These are phyloP conservation scores for Actinostola sp. DNA, from an alignment of 92 coral and sea anemone species.

Conservation along the genomic window DNA sequence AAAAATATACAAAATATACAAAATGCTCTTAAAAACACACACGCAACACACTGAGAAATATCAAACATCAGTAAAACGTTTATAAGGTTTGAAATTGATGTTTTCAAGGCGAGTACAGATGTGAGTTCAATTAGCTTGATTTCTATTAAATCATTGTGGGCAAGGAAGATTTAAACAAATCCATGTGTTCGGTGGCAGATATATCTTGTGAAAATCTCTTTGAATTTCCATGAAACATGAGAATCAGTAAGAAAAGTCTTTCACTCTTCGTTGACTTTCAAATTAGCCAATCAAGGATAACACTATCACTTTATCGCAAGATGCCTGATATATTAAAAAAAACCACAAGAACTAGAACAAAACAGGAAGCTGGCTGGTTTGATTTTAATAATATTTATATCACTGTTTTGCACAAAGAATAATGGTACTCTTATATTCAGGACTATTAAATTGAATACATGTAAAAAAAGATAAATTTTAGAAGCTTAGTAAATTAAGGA, in stretches of 20 bases:
- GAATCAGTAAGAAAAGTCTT: neutral
- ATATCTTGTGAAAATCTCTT: neutral
- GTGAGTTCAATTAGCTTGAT: neutral
- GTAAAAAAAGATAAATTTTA: too few relatives aligned
- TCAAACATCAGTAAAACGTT: too few relatives aligned
- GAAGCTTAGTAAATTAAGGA: neutral
- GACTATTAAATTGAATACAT: too few relatives aligned
- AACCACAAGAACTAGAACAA: neutral
- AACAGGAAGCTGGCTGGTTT: neutral
- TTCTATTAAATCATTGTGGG: neutral
- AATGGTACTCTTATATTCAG: neutral
- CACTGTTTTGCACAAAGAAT: too few relatives aligned
- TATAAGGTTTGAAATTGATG: too few relatives aligned
- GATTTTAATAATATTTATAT: neutral
- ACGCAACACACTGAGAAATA: too few relatives aligned
- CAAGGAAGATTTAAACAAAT: neutral
- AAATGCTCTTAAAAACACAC: too few relatives aligned
- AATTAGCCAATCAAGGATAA: neutral
- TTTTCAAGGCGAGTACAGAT: neutral
- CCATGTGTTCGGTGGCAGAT: constrained; percentile 11
- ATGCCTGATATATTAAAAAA: neutral
- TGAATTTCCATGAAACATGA: constrained; percentile 20
- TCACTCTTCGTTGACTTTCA: neutral
- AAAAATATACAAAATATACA: neutral
- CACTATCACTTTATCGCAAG: neutral